These are phyloP conservation scores for Phengaris alcon DNA, from an alignment of 2,888 invertebrate species.

Conservation along the genomic window DNA sequence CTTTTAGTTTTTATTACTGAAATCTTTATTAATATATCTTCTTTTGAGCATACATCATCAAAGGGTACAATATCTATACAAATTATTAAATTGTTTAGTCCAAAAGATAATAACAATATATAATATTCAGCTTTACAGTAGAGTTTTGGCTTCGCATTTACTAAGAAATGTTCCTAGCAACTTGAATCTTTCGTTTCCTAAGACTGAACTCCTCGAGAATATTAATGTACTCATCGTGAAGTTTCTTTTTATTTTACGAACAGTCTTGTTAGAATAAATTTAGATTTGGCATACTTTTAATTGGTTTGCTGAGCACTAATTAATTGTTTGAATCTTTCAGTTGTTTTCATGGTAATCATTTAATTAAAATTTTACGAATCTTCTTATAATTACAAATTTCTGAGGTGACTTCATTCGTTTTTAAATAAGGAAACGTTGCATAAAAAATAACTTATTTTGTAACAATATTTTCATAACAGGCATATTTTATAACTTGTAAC, in stretches of 20 bases:
- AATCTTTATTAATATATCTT: too few species aligned
- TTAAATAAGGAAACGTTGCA: too few species aligned
- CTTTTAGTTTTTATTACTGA: too few species aligned
- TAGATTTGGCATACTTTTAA: not conserved
- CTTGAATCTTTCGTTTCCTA: conserved; percentile 24
- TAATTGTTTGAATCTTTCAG: not conserved
- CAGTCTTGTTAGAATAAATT: conserved; percentile 13
- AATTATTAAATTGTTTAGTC: not conserved
- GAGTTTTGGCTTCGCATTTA: conserved; percentile 9
- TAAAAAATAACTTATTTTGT: too few species aligned
- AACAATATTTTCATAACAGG: not conserved
- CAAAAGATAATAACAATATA: not conserved
- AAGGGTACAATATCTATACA: too few species aligned
- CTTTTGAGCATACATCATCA: too few species aligned
- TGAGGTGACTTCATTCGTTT: too few species aligned
- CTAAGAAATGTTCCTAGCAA: not conserved
- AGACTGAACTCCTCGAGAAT: conserved; percentile 18
- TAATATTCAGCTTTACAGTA: not conserved
- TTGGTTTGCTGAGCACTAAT: not conserved
- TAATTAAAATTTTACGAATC: not conserved
- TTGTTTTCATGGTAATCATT: not conserved
- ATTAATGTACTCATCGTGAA: conserved; percentile 15
- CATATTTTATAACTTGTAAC: too few species aligned
- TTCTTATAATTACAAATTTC: too few species aligned
- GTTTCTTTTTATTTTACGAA: conserved; percentile 12